Base-by-base conservation (phyloP, 2,888 invertebrate species). In the Philonicus albiceps region DNA sequence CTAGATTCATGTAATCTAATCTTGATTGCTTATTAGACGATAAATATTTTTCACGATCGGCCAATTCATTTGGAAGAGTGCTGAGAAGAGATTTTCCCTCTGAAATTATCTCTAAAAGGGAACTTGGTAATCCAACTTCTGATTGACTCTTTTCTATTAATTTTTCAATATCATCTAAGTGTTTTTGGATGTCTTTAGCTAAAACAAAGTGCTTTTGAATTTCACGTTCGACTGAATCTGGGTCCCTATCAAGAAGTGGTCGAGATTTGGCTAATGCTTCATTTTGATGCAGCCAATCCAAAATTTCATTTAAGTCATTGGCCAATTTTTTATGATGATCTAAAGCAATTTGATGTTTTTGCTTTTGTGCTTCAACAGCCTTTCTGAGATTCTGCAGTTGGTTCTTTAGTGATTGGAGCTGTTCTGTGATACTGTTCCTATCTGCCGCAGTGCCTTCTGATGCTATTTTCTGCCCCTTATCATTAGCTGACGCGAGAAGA, bases 401-500 rank as follows among this genome's bases (percentile, higher is more conserved):
- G 90, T 97, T 97, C 91, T 97, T 98, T 27, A 98, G 91, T 0
- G 96, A 96, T 90, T 98, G 97, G 30, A 98, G 91, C 89, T 98
- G 96, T 90, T 97, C 97, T 1, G 97, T 97, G 6, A 98, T 96
- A 89, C 95, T 95, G 89, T 98, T 98, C 89, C 96, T 94, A 89
- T 98, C 98, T 22, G 96, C 96, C 0, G 96, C 95, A 2, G 97
- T 96, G 72, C 98, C 97, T 92, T 98, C 98, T 0, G 96, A 96
- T 0, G 97, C 97, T 43, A 98, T 98, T 91, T 97, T 97, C 90
- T 97, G 97, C 0, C 98, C 98, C 91, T 98, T 98, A 90, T 98
- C 98, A 16, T 95, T 95, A 0, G 98, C 97, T 5, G 96, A 95
- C 0, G 97, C 96, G 8, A 98, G 92, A 49, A 96, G 93, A 11